Conservation (phyloP, 2,888 invertebrate genomes). For the Pegoplata infirma region DNA sequence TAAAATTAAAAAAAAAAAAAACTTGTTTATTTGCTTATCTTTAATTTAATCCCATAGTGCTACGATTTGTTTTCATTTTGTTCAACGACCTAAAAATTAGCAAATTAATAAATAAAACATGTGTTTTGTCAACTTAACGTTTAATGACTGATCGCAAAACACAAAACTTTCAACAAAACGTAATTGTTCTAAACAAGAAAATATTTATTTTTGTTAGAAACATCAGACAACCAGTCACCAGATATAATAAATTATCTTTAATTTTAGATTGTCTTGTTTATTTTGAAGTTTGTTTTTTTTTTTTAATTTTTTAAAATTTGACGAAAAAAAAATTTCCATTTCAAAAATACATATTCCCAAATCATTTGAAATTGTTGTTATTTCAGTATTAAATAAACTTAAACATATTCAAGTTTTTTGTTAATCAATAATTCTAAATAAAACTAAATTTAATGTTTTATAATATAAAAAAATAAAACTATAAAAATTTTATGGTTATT, state of each 20-base stretch:
- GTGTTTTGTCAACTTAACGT: not conserved
- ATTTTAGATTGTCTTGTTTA: constrained; percentile 27
- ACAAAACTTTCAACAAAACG: not conserved
- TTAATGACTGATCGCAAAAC: not conserved
- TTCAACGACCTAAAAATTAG: constrained; percentile 37
- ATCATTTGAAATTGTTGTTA: no score
- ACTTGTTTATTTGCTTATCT: no score
- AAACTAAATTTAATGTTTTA: no score
- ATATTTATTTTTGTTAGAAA: not conserved
- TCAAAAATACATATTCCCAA: no score
- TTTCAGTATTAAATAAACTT: no score
- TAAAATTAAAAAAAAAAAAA: no score
- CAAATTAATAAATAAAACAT: no score
- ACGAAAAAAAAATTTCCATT: not conserved
- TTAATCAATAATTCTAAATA: not conserved
- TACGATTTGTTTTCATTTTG: not conserved
- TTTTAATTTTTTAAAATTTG: no score
- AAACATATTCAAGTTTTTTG: no score
- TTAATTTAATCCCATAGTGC: no score
- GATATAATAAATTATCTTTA: constrained; percentile 38
- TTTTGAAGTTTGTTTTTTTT: constrained; percentile 9
- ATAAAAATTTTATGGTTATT: no score
- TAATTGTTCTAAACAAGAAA: constrained; percentile 1
- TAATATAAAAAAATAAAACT: no score
- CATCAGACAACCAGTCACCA: constrained; percentile 44